Base-by-base conservation (phyloP, 2,888 invertebrate genomes). In the Diplolepis rosae region DNA sequence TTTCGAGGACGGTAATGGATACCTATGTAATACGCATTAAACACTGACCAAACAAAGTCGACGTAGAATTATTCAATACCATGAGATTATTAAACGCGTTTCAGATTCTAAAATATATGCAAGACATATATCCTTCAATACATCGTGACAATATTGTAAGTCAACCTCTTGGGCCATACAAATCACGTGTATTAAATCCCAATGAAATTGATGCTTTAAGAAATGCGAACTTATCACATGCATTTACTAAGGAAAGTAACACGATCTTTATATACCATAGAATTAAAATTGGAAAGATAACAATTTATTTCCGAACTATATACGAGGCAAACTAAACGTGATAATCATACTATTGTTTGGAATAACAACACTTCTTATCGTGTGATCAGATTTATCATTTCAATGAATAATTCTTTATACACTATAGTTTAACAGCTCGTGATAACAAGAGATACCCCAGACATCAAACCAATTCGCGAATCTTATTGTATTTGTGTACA, bases 11-110 rank as follows among this genome's bases (percentile, higher is more conserved):
- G 66, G 56, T 1, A 73, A 71, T 27, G 70, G 65, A 5, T 48
- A 27, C 18, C 18, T 73, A n/a, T n/a, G n/a, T n/a, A 5, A 24
- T 24, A 30, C 48, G 52, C 65, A 45, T 73, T 13, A 51, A 13
- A 3, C 73, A 71, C 9, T 68, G 68, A 1, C 27, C 56, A 11
- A 73, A 73, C n/a, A 71, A 71, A 71, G 39, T 73, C 11, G 51
- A 73, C 18, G 24, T 73, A 1, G 66, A 73, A 50, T 18, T 68
- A 13, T 22, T 50, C 9, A 73, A 68, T 51, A 68, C 68, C 1
- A 9, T 73, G 11, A 52, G 32, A 32, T 45, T 61, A 2, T 13
- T 65, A 4, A 56, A 70, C 27, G 51, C 32, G 2, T 30, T 22
- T 4, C 32, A 66, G 13, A 65, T 51, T 52, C 18, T 70, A 11